Evolutionary conservation across 1,140 invertebrate genomes (phyloP).

Genomic region (Saccostrea echinata): DNA sequence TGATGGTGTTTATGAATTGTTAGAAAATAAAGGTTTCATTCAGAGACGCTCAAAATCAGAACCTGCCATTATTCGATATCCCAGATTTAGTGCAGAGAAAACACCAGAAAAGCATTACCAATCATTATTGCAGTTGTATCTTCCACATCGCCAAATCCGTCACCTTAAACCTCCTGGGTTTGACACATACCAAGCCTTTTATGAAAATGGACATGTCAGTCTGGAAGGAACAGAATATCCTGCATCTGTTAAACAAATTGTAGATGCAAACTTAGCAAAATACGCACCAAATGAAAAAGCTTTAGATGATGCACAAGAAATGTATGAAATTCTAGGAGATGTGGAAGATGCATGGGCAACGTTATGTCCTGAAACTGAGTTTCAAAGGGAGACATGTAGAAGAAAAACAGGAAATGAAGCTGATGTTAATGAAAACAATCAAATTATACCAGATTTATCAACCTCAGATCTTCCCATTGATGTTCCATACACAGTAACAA

Average conservation of each 20-base stretch:
- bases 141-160: no score
- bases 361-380: slow-evolving; percentile 26
- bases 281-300: neutral
- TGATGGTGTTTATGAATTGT: neutral
- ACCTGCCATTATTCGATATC: neutral
- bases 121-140: neutral
- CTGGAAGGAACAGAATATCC: neutral
- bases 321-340: slow-evolving; percentile 42
- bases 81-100: no score
- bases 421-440: neutral
- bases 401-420: neutral
- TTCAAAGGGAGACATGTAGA: neutral
- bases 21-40: neutral
- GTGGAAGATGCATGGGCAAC: no score
- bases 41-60: neutral
- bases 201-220: slow-evolving; percentile 46
- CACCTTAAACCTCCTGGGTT: slow-evolving; percentile 39
- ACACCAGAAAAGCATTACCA: neutral
- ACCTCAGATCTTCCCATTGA: neutral
- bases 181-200: slow-evolving; percentile 38
- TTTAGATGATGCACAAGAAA: slow-evolving; percentile 24
- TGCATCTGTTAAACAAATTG: slow-evolving; percentile 4
- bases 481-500: neutral
- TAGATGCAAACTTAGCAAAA: neutral
- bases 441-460: neutral